Base-by-base conservation (phyloP, 2,888 invertebrate species). In the Platycheirus albimanus region DNA sequence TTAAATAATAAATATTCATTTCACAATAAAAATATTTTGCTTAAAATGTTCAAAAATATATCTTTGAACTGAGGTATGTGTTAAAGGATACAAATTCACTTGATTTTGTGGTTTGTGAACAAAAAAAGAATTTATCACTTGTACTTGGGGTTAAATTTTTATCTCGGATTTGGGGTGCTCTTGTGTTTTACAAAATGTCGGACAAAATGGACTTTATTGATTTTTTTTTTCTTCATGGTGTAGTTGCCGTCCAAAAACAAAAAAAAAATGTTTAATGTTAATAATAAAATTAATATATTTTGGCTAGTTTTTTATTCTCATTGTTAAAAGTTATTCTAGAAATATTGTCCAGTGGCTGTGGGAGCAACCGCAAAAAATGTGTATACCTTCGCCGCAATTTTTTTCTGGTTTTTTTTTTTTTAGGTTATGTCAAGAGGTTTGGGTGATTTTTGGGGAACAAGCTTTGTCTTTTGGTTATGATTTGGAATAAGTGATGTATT, bases 1-100 rank as follows among this genome's bases (percentile, higher is more conserved):
- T 24, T 28, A 13, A 19, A 36, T 49, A 13, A 38, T 43, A 20
- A 20, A 19, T n/a, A 38, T 17, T 0, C 1, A 13, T 47, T 28
- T 15, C 7, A n/a, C 28, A 11, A 7, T 67, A 11, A 0, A 19
- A 58, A 58, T 5, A 15, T 13, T 3, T 41, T 41, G 10, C 10
- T 56, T 17, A 0, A 24, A 41, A 58, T 58, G 58, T 41, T 41
- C 0, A 13, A 41, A n/a, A 13, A 15, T 41, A 41, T 20, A 38
- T 56, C 8, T 56, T 0, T 41, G 2, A 58, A 41, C 28, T 36
- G 79, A 80, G 79, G 79, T 80, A 69, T 69, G 79, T 80, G 56
- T 54, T 69, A 64, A 56, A 64, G 33, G 41, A 13, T 36, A 8
- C 1, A 33, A 20, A 45, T 15, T 38, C 3, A 15, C 2, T 19